These are phyloP conservation scores for Sesia bembeciformis DNA, from an alignment of 2,888 invertebrate genomes.

Conservation along the genomic window DNA sequence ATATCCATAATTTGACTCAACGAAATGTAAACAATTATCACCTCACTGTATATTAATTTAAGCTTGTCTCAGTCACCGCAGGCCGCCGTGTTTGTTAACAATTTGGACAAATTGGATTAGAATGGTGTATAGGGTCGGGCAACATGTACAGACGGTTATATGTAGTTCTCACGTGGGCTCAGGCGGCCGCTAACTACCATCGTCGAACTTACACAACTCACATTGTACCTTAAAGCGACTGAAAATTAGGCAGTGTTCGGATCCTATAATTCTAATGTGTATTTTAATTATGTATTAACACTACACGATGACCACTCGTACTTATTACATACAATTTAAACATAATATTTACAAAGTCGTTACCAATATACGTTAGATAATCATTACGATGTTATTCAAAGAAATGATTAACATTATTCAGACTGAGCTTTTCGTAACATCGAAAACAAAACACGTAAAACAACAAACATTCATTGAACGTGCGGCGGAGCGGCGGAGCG, in stretches of 20 bases:
- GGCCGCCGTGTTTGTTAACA: no score
- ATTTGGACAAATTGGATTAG: no score
- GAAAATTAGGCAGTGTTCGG: conserved; percentile 7
- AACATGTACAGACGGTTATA: no score
- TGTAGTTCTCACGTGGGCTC: neutral
- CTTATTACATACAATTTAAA: conserved; percentile 16
- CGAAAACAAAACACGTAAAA: conserved; percentile 64
- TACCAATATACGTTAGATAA: conserved; percentile 17
- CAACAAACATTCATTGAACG: conserved; percentile 63
- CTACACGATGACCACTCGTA: conserved; percentile 14
- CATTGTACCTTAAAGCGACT: neutral
- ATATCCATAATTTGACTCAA: no score
- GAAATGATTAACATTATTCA: conserved; percentile 73
- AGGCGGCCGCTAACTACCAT: neutral
- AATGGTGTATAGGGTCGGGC: no score
- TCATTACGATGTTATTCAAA: conserved; percentile 25
- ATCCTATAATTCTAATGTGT: neutral
- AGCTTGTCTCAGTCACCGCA: no score
- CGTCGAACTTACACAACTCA: no score
- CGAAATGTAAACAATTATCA: no score
- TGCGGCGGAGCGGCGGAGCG: conserved; percentile 47
- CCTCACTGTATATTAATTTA: no score
- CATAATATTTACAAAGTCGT: conserved; percentile 15
- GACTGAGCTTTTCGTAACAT: conserved; percentile 59
- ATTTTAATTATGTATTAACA: conserved; percentile 8